These are phyloP conservation scores for Fragum fragum DNA, from an alignment of 2,888 invertebrate species.

Conservation along the genomic window DNA sequence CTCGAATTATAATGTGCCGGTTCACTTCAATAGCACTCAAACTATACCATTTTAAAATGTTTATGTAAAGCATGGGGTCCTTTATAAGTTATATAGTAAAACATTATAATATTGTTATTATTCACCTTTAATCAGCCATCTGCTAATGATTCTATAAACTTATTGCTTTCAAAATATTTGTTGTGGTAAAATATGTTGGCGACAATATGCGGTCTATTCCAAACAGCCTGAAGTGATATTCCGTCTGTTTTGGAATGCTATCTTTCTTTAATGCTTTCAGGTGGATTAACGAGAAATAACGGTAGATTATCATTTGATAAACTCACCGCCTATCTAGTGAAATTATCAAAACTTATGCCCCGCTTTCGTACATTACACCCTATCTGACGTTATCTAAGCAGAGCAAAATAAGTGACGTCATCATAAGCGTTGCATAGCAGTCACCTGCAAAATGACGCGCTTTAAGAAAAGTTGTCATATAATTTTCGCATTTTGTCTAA, in stretches of 20 bases:
- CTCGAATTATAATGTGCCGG: neutral
- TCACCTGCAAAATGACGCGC: no score
- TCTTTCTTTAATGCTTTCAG: no score
- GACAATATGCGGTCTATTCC: neutral
- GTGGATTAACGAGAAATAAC: no score
- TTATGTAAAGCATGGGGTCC: slow-evolving; percentile 15
- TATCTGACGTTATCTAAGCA: no score
- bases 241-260: neutral
- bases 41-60: slow-evolving; percentile 23
- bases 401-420: no score
- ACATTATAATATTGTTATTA: slow-evolving; percentile 23
- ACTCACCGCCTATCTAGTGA: no score
- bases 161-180: slow-evolving; percentile 28
- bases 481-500: no score
- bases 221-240: neutral
- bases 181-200: neutral
- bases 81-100: slow-evolving; percentile 15
- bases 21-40: slow-evolving; percentile 9
- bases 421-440: no score
- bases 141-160: slow-evolving; percentile 23
- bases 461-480: no score
- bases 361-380: no score
- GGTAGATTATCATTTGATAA: no score
- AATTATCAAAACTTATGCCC: no score
- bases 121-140: slow-evolving; percentile 20